Base-by-base conservation (phyloP, 1,140 invertebrate species). In the Stratiolaelaps scimitus region DNA sequence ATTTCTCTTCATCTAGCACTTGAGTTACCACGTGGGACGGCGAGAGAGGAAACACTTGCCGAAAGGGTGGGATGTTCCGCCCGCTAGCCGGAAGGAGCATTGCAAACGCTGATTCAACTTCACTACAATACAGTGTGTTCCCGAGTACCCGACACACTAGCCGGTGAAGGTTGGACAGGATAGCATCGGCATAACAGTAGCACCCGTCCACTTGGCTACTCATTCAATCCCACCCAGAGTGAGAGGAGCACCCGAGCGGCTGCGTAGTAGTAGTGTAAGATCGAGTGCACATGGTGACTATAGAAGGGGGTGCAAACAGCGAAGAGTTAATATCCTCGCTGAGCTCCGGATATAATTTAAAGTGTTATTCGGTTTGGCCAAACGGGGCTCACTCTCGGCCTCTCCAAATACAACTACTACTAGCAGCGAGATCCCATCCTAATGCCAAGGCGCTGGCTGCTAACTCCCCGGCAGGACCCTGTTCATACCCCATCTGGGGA, bases 271-370 rank as follows among this genome's bases (percentile, higher is more conserved):
- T 20, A 15, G 26, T 15, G 10, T 17, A 17, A 60, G 23, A 60
- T 34, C 26, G 53, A 60, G 26, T 15, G 53, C 26, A 26, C 1
- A 34, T 7, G 26, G 17, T 17, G 53, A 60, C 53, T 60, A 34
- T 15, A 60, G 53, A 34, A 60, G 53, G 20, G 34, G 15, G 53
- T 60, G 53, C 53, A 60, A 60, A 60, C 53, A 60, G 34, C 34
- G 34, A 40, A 17, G 53, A 60, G 53, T 60, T 60, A 60, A 60
- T 60, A 60, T 60, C 53, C 53, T 60, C 53, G 13, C 23, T 23
- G 26, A 19, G 26, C 53, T 26, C 53, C 53, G 53, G 53, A 60
- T 60, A 60, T 60, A 60, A 60, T 60, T 60, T 60, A 60, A 23
- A 60, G 53, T 60, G 53, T 60, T 60, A 60, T 60, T 60, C 23